phyloP scores from a whole-genome alignment of 2,888 invertebrate genomes.

The Andricus curvator region DNA sequence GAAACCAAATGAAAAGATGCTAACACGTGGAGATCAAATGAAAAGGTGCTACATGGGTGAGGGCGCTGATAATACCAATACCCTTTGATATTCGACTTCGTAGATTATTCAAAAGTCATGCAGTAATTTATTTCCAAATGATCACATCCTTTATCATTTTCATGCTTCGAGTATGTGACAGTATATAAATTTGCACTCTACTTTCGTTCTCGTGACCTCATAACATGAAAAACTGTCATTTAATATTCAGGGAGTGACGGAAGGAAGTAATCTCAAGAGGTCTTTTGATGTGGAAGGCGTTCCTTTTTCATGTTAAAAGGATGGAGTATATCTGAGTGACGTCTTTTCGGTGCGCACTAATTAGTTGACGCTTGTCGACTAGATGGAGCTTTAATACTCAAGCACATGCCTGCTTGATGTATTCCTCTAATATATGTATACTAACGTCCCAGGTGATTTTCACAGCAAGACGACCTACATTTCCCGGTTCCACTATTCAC shows the following conservation, averaged over 20 bases:
- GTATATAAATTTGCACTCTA: background rate
- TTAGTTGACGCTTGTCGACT: conserved; percentile 24
- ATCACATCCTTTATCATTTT: background rate
- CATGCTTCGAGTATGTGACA: background rate
- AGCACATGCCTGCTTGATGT: background rate
- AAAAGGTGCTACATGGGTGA: no score
- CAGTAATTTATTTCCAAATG: no score
- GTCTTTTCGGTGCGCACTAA: conserved; percentile 27
- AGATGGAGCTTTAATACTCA: conserved; percentile 18
- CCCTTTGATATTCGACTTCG: no score
- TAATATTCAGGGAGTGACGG: background rate
- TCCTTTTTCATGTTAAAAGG: conserved; percentile 30
- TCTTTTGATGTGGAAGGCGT: conserved; percentile 24
- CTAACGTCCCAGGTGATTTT: conserved; percentile 52
- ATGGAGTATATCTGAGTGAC: background rate
- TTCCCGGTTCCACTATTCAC: conserved; percentile 56
- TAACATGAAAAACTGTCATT: background rate
- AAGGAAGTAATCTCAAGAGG: conserved; percentile 1
- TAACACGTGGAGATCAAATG: no score
- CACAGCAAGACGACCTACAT: conserved; percentile 59
- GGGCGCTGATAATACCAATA: no score
- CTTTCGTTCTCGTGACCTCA: background rate
- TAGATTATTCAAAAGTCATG: no score
- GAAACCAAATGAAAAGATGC: no score
- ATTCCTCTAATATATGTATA: conserved; percentile 10